A percentile compares a stretch with the other conserved stretches of the same genome.
These are phyloP conservation scores for Engraulis encrasicolus DNA, from an alignment of 2,113 vertebrate genomes.

Conservation along the genomic window DNA sequence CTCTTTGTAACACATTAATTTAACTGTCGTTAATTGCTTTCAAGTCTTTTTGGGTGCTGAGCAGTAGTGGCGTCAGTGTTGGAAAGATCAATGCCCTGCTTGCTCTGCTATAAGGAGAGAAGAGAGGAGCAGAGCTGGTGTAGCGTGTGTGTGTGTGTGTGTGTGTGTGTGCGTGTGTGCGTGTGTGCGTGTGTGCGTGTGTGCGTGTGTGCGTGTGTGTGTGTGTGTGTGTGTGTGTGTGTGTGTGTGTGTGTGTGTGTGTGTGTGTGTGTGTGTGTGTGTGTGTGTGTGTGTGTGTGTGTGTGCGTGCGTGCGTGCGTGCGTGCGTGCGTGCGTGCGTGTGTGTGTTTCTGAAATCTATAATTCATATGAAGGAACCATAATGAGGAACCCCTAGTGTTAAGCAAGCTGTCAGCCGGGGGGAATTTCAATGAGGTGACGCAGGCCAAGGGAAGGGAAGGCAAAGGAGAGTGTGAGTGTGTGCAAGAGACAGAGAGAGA, in stretches of 20 bases:
- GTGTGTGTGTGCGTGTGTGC: too few relatives aligned
- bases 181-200: too few relatives aligned
- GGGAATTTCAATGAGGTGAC: slow-evolving; percentile 24
- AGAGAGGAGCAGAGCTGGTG: too few relatives aligned
- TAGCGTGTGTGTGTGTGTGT: too few relatives aligned
- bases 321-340: too few relatives aligned
- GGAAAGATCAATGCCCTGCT: slow-evolving; percentile 47
- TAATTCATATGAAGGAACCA: slow-evolving; percentile 43
- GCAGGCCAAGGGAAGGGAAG: neutral
- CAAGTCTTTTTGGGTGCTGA: slow-evolving; percentile 23
- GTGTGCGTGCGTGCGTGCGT: too few relatives aligned
- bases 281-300: too few relatives aligned
- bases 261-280: too few relatives aligned
- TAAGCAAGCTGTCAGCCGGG: slow-evolving; percentile 31
- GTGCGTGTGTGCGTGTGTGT: too few relatives aligned
- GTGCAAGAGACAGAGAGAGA: neutral
- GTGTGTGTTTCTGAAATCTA: slow-evolving; percentile 34
- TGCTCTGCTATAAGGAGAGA: too few relatives aligned
- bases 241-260: too few relatives aligned
- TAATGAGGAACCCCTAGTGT: slow-evolving; percentile 42
- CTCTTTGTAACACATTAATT: slow-evolving; percentile 43
- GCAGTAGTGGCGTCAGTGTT: neutral
- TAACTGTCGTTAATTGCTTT: slow-evolving; percentile 35
- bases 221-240: too few relatives aligned
- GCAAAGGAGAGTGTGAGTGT: neutral